phyloP scores from a whole-genome alignment of 2,113 vertebrate species.

The Callipepla squamata region DNA sequence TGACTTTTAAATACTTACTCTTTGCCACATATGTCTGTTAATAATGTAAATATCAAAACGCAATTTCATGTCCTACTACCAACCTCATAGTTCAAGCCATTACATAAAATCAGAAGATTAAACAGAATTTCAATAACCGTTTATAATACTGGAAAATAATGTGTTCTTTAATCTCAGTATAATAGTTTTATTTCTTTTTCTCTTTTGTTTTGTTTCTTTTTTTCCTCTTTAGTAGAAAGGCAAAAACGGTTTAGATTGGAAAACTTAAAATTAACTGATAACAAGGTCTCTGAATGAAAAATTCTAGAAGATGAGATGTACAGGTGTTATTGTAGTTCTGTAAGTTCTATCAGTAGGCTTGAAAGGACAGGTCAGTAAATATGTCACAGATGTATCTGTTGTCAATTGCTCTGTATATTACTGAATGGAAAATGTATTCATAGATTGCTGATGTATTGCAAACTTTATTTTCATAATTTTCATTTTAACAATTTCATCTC shows the following conservation, averaged over 20 bases:
- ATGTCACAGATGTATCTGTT: background rate
- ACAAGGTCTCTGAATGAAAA: background rate
- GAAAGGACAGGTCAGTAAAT: background rate
- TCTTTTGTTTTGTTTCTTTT: too few relatives aligned
- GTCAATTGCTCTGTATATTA: background rate
- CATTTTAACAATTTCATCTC: background rate
- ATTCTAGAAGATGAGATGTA: background rate
- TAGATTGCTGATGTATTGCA: background rate
- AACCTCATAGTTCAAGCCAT: background rate
- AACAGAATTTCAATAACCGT: background rate
- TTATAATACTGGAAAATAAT: background rate
- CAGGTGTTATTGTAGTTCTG: background rate
- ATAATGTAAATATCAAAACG: background rate
- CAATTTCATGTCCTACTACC: background rate
- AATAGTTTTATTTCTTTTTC: too few relatives aligned
- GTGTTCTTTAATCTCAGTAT: background rate
- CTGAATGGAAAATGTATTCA: background rate
- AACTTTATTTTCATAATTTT: background rate
- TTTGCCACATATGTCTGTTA: background rate
- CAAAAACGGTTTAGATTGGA: background rate
- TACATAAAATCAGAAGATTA: background rate
- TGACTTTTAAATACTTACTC: background rate
- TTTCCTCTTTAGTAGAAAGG: too few relatives aligned
- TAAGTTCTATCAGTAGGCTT: background rate
- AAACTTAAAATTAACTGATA: background rate